Evolutionary conservation across 37 sponge, comb jelly and placozoan genomes (phyloP), one percentile per base, ranked within the genome.

Genomic region (Lycopodina hypogea): DNA sequence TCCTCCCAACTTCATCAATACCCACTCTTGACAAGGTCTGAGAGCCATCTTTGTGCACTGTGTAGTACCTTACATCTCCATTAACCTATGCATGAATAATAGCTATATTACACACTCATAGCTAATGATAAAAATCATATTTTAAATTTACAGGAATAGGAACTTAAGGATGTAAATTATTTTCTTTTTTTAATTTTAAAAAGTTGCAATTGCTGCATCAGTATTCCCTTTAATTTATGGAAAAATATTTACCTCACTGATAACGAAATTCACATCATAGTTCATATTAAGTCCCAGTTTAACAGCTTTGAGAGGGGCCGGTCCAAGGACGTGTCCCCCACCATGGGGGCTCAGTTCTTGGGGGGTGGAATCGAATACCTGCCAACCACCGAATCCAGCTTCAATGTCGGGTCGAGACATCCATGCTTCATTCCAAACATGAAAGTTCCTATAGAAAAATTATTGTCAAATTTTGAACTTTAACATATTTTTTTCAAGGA

Each of bases 371-470:
- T 92, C 93, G 42, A 92, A 38, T 0, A 82, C 93, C 69, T 92
- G 93, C 93, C 93, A 92, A 41, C 93, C 93, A 65, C 89, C 88
- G 33, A 84, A 92, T 1, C 89, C 88, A 51, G 72, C 53, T 0
- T 88, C 86, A 19, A 92, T 71, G 68, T 92, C 93, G 21, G 81
- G 83, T 15, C 93, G 90, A 56, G 69, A 36, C 68, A 92, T 84
- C 83, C 83, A 88, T 1, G 75, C 93, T 63, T 92, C 93, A 74
- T 92, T 92, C 93, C 88, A 85, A 0, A 92, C 93, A 82, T 92
- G 93, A 80, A 88, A 92, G 62, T 88, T 88, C 89, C 89, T 89
- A 23, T 34, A 21, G 24, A 22, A 60, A 60, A 60, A n/a, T n/a
- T n/a, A n/a, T n/a, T n/a, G n/a, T n/a, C n/a, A n/a, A n/a, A n/a